Evolutionary conservation across 2,113 vertebrate genomes (phyloP).

Genomic region (Pterophyllum scalare): DNA sequence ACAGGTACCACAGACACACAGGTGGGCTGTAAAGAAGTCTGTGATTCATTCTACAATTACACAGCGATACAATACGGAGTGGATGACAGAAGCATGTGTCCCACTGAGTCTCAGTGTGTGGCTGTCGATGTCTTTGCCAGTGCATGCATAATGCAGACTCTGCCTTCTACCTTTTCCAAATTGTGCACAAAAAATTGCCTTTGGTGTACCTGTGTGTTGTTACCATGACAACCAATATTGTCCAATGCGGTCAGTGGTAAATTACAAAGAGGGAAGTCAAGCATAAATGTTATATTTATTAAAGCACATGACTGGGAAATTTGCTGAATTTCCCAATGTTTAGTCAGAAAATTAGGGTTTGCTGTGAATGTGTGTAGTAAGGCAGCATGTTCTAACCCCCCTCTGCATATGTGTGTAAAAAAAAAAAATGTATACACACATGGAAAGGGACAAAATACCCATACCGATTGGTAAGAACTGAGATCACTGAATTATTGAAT

Average conservation of each 20-base stretch:
- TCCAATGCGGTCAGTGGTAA: not conserved
- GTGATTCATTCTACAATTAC: not conserved
- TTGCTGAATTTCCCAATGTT: not conserved
- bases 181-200: not conserved
- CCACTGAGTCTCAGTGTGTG: not conserved
- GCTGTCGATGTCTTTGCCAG: not conserved
- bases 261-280: not conserved
- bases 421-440: not conserved
- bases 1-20: not conserved
- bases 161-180: not conserved
- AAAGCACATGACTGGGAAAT: not conserved
- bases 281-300: not conserved
- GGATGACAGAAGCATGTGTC: not conserved
- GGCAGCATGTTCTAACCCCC: not conserved
- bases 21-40: not conserved
- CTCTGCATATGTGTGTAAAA: not conserved
- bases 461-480: not conserved
- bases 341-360: not conserved
- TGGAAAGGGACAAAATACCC: not conserved
- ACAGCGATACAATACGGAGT: not conserved
- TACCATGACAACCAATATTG: constrained; percentile 39
- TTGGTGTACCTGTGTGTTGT: constrained; percentile 21
- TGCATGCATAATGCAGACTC: not conserved
- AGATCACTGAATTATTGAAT: not conserved
- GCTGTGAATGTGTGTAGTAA: not conserved